Conservation (phyloP, 2,797 vertebrate genomes). For the Neopelma chrysocephalum region DNA sequence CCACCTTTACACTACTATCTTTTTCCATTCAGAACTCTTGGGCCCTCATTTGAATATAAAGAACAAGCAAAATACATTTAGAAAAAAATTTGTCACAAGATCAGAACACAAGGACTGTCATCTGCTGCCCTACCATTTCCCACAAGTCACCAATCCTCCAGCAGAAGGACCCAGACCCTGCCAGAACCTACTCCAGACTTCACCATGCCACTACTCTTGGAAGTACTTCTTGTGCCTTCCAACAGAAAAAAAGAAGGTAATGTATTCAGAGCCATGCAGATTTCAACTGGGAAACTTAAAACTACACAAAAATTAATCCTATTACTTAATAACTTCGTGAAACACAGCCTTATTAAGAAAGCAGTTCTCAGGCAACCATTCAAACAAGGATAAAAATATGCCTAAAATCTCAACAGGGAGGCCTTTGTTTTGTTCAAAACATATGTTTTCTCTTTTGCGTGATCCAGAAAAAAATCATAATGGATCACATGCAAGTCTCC, state of each 20-base stretch:
- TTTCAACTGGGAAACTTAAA: not conserved
- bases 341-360: conserved; percentile 19
- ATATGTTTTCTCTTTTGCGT: conserved; percentile 38
- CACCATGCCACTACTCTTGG: accelerated
- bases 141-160: not conserved
- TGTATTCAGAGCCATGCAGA: not conserved
- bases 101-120: not conserved
- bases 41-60: not conserved
- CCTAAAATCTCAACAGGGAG: conserved; percentile 61
- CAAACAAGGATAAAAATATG: not conserved
- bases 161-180: not conserved
- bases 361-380: not conserved
- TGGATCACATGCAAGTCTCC: not conserved
- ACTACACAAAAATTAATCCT: not conserved
- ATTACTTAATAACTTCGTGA: not conserved
- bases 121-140: not conserved
- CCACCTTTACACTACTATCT: not conserved
- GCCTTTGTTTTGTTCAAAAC: conserved; percentile 61
- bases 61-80: not conserved
- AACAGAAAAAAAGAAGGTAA: not conserved
- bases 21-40: not conserved
- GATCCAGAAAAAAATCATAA: conserved; percentile 59
- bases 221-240: not conserved
- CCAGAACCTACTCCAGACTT: not conserved
- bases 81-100: not conserved